A percentile compares a stretch with the other conserved stretches of the same genome.
Evolutionary conservation across 2,797 vertebrate genomes (phyloP).

Genomic region (Sylvilagus floridanus): DNA sequence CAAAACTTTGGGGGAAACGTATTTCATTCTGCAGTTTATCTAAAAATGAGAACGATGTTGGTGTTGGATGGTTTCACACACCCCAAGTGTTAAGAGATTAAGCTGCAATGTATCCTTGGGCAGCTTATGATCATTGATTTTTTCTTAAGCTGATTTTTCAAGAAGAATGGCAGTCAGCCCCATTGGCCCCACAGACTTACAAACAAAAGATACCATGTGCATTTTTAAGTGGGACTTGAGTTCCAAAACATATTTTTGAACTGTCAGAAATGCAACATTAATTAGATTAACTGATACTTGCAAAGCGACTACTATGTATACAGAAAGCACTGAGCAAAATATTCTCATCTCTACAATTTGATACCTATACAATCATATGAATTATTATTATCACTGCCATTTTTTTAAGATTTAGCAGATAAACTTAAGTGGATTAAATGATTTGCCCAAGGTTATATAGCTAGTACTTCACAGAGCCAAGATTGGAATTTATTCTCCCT

Average conservation of each 20-base stretch:
- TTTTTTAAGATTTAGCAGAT: background rate
- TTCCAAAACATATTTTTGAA: background rate
- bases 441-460: background rate
- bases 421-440: constrained; percentile 35
- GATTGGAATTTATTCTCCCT: constrained; percentile 13
- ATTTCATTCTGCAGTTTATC: constrained; percentile 58
- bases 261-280: background rate
- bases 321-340: background rate
- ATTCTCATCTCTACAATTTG: background rate
- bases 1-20: constrained; percentile 41
- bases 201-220: background rate
- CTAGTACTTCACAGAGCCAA: constrained; percentile 14
- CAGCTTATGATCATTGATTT: constrained; percentile 66
- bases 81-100: constrained; percentile 66
- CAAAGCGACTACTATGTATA: constrained; percentile 12
- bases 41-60: constrained; percentile 46
- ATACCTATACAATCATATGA: background rate
- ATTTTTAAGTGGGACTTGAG: background rate
- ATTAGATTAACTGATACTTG: background rate
- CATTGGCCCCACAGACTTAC: background rate
- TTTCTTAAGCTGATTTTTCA: constrained; percentile 63
- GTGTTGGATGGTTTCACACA: constrained; percentile 20
- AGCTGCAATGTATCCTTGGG: constrained; percentile 55
- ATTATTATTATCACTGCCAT: background rate
- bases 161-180: background rate